Base-by-base conservation (phyloP, 2,113 vertebrate genomes). In the Silurus glanis region DNA sequence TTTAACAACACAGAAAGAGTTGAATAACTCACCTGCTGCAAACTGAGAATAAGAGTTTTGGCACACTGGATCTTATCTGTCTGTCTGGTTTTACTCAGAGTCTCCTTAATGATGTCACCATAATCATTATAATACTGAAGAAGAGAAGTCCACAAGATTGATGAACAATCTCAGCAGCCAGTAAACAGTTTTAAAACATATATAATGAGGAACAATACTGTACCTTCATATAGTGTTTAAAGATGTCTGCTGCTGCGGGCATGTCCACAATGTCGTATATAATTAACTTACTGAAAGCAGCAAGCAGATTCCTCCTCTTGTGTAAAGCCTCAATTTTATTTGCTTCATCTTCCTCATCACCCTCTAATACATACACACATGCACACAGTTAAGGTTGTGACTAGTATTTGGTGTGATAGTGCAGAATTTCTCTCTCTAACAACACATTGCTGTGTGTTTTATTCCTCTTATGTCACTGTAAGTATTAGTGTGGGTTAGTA, bases 161-260 rank as follows among this genome's bases (percentile, higher is more conserved):
- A 67, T n/a, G 9, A 85, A 53, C n/a, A 7, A 64, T 7, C 21
- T 25, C 72, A 66, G 5, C 67, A 56, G 13, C 14, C 4, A 78
- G 7, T 9, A 21, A 21, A 56, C 1, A 61, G 53, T 5, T 16
- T n/a, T 76, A 28, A 16, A 71, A 28, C 37, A 21, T 62, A 47
- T 62, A 78, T 9, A 7, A 0, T 16, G 5, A 28, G 12, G 9
- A 7, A 58, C 1, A 25, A 19, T 47, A 21, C 19, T 66, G 86
- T 94, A 99, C 98, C 98, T 99, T 99, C 98, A 99, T 99, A 94
- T 99, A 99, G 94, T 99, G 98, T 91, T 99, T 99, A 94, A 99
- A 99, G 94, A 99, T 99, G 93, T 99, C 98, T 13, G 98, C 98
- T 86, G 98, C 98, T 82, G 98, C 97, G 2, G 98, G 97, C 98